phyloP scores from a whole-genome alignment of 2,888 invertebrate genomes.

The Andrena camellia region DNA sequence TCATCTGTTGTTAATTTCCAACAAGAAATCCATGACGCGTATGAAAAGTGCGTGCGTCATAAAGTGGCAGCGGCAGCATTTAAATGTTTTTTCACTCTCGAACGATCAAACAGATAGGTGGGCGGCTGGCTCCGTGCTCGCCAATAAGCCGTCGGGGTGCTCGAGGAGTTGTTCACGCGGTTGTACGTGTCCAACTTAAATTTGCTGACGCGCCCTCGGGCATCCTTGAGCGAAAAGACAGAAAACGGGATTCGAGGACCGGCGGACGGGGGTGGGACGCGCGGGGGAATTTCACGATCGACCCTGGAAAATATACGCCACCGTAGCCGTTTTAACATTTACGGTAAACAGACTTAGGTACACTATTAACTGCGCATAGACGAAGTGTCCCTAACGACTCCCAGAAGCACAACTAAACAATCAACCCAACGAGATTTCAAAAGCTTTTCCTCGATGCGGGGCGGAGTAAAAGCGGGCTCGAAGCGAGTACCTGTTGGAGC shows the following conservation, averaged over 20 bases:
- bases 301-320: background rate
- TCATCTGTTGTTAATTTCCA: too few species aligned
- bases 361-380: too few species aligned
- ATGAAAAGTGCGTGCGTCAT: slow-evolving; percentile 17
- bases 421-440: too few species aligned
- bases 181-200: slow-evolving; percentile 71
- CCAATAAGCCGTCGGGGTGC: slow-evolving; percentile 79
- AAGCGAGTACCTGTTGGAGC: too few species aligned
- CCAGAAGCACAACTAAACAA: too few species aligned
- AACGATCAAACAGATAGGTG: slow-evolving; percentile 81
- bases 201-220: slow-evolving; percentile 72
- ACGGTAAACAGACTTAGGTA: too few species aligned
- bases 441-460: too few species aligned
- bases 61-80: slow-evolving; percentile 65
- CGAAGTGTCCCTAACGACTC: too few species aligned
- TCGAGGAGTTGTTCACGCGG: slow-evolving; percentile 62
- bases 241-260: slow-evolving; percentile 12
- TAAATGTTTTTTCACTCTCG: slow-evolving; percentile 81
- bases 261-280: slow-evolving; percentile 23
- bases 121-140: slow-evolving; percentile 81
- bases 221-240: slow-evolving; percentile 47
- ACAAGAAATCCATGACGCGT: background rate
- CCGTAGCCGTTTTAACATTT: too few species aligned
- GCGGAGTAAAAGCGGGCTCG: too few species aligned
- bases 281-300: slow-evolving; percentile 2